Evolutionary conservation across 2,888 invertebrate species (phyloP).

Genomic region (Byasa hedistus): DNA sequence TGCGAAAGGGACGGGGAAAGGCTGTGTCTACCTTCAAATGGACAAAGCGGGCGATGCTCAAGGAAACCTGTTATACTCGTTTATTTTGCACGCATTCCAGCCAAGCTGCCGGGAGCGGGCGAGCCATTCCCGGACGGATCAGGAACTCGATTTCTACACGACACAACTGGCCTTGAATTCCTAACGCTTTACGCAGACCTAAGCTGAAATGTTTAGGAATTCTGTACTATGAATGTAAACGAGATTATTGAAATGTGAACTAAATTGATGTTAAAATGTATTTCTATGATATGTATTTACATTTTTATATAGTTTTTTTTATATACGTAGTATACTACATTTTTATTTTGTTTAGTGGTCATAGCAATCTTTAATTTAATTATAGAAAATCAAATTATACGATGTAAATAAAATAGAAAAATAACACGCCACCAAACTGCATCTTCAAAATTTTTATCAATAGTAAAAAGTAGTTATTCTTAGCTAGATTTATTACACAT

Average conservation of each 20-base stretch:
- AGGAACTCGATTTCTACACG: slow-evolving; percentile 64
- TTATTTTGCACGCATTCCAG: slow-evolving; percentile 79
- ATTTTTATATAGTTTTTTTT: not conserved
- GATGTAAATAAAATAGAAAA: too few species aligned
- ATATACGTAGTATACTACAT: too few species aligned
- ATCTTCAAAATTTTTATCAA: not conserved
- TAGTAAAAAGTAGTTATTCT: not conserved
- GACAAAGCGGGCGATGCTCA: slow-evolving; percentile 66
- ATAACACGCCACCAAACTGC: too few species aligned
- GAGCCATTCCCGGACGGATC: slow-evolving; percentile 62
- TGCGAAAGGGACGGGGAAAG: slow-evolving; percentile 53
- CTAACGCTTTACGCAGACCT: slow-evolving; percentile 43
- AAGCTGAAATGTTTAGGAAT: slow-evolving; percentile 50
- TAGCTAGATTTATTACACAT: not conserved
- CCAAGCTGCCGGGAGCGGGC: slow-evolving; percentile 63
- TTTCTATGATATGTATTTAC: not conserved
- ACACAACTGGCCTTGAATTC: slow-evolving; percentile 65
- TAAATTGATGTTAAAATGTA: slow-evolving; percentile 34
- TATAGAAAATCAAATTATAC: too few species aligned
- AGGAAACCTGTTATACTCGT: slow-evolving; percentile 72
- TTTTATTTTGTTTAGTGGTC: too few species aligned
- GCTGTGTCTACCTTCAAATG: slow-evolving; percentile 48
- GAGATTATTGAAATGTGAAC: slow-evolving; percentile 42
- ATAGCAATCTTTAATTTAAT: too few species aligned
- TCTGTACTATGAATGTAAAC: slow-evolving; percentile 39